phyloP scores from a whole-genome alignment of 2,113 vertebrate species.

The Nycticryphes semicollaris region DNA sequence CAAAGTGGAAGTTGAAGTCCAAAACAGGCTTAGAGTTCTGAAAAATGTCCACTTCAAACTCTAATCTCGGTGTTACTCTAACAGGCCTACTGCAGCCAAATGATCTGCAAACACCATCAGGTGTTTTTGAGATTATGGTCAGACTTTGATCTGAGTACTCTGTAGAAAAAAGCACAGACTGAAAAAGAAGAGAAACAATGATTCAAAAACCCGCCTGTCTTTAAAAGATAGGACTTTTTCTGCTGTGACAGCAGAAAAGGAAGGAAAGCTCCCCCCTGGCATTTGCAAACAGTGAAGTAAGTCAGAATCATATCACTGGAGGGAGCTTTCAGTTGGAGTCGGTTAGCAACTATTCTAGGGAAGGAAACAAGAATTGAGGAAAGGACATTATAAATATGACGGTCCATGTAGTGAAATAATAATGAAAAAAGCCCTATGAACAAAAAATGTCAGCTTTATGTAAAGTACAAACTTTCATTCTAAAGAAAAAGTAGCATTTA shows the following conservation, averaged over 20 bases:
- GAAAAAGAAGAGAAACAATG: neutral
- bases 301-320: neutral
- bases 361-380: neutral
- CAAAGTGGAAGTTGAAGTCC: neutral
- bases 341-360: neutral
- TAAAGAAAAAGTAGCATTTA: neutral
- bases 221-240: neutral
- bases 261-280: neutral
- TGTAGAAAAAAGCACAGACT: neutral
- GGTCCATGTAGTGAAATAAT: neutral
- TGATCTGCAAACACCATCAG: neutral
- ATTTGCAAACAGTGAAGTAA: neutral
- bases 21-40: neutral
- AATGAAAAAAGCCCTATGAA: neutral
- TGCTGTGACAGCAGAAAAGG: neutral
- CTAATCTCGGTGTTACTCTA: neutral
- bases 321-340: neutral
- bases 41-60: neutral
- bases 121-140: neutral
- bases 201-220: neutral
- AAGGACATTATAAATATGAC: neutral
- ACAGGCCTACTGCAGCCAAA: neutral
- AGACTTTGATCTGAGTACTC: neutral
- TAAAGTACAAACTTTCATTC: neutral
- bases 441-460: neutral